Conservation (phyloP, 2,888 invertebrate species). For the Noctua janthina region DNA sequence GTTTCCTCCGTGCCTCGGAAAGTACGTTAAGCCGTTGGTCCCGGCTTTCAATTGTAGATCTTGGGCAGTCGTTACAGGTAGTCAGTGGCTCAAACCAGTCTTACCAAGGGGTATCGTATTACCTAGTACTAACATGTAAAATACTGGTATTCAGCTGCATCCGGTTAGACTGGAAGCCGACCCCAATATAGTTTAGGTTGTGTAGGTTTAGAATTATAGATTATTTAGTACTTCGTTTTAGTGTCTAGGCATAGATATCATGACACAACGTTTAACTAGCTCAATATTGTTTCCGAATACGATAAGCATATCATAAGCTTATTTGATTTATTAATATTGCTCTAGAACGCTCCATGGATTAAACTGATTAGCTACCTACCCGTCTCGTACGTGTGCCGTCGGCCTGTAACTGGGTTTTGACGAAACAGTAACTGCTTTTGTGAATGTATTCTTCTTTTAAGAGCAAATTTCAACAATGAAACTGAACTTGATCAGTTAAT, state of each 20-base stretch:
- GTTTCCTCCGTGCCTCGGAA: too few species aligned
- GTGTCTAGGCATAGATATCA: neutral
- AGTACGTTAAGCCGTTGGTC: too few species aligned
- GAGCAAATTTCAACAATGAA: neutral
- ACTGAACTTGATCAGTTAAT: neutral
- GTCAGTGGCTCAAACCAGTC: too few species aligned
- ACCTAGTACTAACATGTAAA: too few species aligned
- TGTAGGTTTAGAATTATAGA: too few species aligned
- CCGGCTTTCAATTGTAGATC: too few species aligned
- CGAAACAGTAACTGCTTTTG: neutral
- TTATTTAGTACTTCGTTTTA: neutral
- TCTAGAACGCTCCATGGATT: slow-evolving; percentile 11
- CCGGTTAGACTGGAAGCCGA: too few species aligned
- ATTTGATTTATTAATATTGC: slow-evolving; percentile 24
- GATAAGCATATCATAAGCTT: slow-evolving; percentile 25
- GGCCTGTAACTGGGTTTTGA: neutral
- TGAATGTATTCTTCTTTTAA: neutral
- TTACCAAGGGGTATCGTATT: too few species aligned
- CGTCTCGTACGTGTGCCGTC: slow-evolving; percentile 8
- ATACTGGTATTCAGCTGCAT: too few species aligned
- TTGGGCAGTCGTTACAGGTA: too few species aligned
- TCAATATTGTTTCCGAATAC: neutral
- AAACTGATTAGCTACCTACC: slow-evolving; percentile 18
- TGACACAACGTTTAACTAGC: neutral
- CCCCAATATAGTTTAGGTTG: too few species aligned